These are phyloP conservation scores for Tachyglossus aculeatus DNA, from an alignment of 2,797 vertebrate species.

Conservation along the genomic window DNA sequence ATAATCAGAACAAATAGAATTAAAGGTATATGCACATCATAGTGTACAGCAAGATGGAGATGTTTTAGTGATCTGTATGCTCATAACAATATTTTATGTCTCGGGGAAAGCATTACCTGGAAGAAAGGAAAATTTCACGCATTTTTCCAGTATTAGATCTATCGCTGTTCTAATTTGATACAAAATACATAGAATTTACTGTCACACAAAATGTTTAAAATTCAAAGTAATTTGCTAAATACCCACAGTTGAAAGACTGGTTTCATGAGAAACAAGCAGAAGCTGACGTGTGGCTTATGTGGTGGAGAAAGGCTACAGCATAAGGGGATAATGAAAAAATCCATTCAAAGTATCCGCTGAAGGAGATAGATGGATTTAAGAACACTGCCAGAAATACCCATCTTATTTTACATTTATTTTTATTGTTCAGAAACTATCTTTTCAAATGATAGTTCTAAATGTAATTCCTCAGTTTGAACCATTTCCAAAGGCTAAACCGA, in stretches of 20 bases:
- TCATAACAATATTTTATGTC: no score
- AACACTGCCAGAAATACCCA: not conserved
- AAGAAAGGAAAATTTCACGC: not conserved
- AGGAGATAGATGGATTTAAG: slow-evolving; percentile 4
- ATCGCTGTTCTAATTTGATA: not conserved
- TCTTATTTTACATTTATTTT: slow-evolving; percentile 12
- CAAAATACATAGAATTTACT: not conserved
- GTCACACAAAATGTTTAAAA: not conserved
- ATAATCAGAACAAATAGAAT: no score
- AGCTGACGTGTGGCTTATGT: not conserved
- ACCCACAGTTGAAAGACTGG: rapidly evolving
- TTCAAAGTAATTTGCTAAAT: not conserved
- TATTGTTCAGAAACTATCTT: not conserved
- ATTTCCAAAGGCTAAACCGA: not conserved
- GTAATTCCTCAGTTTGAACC: not conserved
- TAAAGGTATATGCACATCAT: no score
- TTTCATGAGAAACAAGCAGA: not conserved
- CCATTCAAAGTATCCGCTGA: not conserved
- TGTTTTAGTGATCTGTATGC: no score
- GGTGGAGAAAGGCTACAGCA: not conserved
- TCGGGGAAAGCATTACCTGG: no score
- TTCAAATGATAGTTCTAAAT: not conserved
- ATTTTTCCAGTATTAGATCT: not conserved
- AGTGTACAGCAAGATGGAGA: no score
- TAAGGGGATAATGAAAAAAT: slow-evolving; percentile 11